Base-by-base conservation (phyloP, 2,888 invertebrate species). In the Chelonus formosanus region DNA sequence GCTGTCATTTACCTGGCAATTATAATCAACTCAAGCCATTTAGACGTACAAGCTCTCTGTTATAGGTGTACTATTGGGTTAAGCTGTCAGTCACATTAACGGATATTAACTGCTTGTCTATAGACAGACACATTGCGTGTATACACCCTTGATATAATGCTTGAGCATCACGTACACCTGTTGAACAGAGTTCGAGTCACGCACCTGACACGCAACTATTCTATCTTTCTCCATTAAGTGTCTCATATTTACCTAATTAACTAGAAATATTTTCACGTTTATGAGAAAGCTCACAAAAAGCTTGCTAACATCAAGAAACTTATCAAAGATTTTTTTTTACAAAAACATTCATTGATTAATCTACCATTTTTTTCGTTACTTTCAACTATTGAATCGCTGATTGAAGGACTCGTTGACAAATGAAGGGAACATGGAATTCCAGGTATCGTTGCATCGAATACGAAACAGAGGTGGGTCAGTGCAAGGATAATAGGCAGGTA, bases 131-230 rank as follows among this genome's bases (percentile, higher is more conserved):
- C 31, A 59, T 20, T 44, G 57, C 60, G 60, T 62, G 50, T 75
- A 76, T 79, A 73, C 74, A 75, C 71, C 71, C 57, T 63, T 54
- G 75, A 71, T 80, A 80, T 80, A 79, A 81, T 78, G 71, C 78
- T 56, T 53, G 52, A 52, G 74, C 75, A 73, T 78, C 76, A 78
- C 75, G 75, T 79, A 82, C 82, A 83, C 83, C 83, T 83, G 83
- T 83, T 83, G 83, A 82, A 74, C 79, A 70, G 65, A 62, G 68
- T 59, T 60, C 67, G 66, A 59, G 65, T 52, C 65, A 74, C 76
- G 66, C 74, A 74, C 70, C 73, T 75, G 71, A 70, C 71, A 71
- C 35, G 35, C 20, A 63, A 32, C 31, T 36, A 59, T 32, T 32
- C 50, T 43, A 20, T 40, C 45, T 36, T 57, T 34, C 35, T 67